Conservation (phyloP, 2,113 vertebrate species). For the Naja naja region DNA sequence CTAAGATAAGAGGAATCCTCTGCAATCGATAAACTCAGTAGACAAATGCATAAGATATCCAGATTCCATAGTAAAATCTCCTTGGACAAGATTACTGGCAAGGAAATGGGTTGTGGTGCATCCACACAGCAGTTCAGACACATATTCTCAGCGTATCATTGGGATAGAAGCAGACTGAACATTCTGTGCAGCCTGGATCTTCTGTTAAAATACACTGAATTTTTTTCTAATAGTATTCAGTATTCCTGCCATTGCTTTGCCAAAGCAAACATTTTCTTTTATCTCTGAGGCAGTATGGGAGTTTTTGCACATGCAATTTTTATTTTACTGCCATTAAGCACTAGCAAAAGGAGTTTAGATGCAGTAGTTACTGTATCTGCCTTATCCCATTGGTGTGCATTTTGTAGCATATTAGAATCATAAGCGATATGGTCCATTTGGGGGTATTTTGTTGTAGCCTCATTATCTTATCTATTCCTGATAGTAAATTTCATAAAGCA, state of each 20-base stretch:
- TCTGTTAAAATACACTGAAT: not conserved
- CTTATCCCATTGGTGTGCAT: not conserved
- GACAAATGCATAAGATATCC: not conserved
- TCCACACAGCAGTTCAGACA: not conserved
- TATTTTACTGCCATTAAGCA: constrained; percentile 4
- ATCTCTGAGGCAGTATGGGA: not conserved
- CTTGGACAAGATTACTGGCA: not conserved
- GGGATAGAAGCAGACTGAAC: not conserved
- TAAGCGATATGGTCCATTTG: not conserved
- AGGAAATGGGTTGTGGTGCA: not conserved
- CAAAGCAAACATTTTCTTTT: not conserved
- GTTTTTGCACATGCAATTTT: constrained; percentile 10
- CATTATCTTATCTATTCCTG: not conserved
- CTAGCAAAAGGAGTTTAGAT: not conserved
- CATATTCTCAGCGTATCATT: not conserved
- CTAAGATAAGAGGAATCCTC: not conserved
- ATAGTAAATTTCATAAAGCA: constrained; percentile 18
- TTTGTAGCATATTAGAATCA: constrained; percentile 3
- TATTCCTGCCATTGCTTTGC: not conserved
- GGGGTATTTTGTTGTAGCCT: not conserved
- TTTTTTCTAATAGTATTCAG: not conserved
- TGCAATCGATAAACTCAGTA: not conserved
- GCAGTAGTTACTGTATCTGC: not conserved
- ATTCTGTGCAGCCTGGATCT: not conserved
- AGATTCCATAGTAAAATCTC: not conserved